These are phyloP conservation scores for Notothenia coriiceps DNA, from an alignment of 2,113 vertebrate species.

Conservation along the genomic window DNA sequence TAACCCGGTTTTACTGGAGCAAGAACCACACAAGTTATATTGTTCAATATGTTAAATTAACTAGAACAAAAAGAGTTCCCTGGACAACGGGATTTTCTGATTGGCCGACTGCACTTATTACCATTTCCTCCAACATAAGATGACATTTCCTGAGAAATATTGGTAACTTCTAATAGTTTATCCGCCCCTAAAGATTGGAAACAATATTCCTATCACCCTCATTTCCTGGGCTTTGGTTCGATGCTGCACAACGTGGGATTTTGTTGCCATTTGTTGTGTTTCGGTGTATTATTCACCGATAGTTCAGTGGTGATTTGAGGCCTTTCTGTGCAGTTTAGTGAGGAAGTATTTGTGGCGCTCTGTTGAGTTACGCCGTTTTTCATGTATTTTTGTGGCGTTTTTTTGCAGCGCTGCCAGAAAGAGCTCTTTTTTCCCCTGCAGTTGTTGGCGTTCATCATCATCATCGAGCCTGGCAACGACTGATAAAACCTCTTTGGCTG, in stretches of 20 bases:
- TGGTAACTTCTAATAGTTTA: too few relatives aligned
- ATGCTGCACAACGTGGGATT: background rate
- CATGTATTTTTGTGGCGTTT: conserved; percentile 22
- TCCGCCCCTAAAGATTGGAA: background rate
- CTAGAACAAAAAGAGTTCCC: too few relatives aligned
- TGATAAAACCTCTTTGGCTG: conserved; percentile 49
- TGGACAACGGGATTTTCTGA: too few relatives aligned
- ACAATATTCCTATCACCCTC: too few relatives aligned
- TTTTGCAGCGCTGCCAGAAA: conserved; percentile 37
- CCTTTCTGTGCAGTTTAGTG: background rate
- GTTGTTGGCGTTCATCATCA: conserved; percentile 48
- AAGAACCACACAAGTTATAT: too few relatives aligned
- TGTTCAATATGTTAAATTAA: too few relatives aligned
- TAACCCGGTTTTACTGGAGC: too few relatives aligned
- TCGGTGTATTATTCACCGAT: background rate
- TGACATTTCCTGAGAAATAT: too few relatives aligned
- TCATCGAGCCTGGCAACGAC: conserved; percentile 39
- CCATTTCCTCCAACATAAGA: too few relatives aligned
- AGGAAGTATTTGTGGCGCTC: background rate
- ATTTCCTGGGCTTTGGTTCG: background rate
- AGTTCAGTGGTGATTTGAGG: background rate
- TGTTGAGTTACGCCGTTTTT: conserved; percentile 17
- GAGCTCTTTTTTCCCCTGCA: conserved; percentile 33
- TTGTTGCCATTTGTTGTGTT: background rate
- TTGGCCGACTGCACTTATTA: too few relatives aligned